Evolutionary conservation across 2,797 vertebrate genomes (phyloP), one percentile per base, ranked within the genome.

Genomic region (Pseudochromis fuscus): DNA sequence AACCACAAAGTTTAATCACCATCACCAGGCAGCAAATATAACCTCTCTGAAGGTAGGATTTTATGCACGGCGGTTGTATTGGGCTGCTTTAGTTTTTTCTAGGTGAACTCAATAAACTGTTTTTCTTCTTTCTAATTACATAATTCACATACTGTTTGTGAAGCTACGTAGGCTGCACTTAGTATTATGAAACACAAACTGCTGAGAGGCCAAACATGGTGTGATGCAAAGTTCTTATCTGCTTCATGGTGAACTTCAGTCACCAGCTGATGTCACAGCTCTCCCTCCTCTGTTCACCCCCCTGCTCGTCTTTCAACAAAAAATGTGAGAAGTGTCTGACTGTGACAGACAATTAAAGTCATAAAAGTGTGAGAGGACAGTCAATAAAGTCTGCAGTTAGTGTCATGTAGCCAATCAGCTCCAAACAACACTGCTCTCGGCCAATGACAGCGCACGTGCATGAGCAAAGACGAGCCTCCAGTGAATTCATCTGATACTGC

Each of bases 191-290:
- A 85, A 90, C 13, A 21, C 63, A 72, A 64, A 83, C 71, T 79
- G 73, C 73, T 64, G 67, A 57, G 63, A 66, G 67, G 23, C 42
- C 42, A 18, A 76, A 86, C 57, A 59, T 1, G 5, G 23, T 75
- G 40, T 80, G 82, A 83, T 51, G 77, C 70, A 85, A 82, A 57
- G 58, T 7, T 77, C 83, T 93, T 94, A 93, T 94, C 92, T 86
- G 70, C 61, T 64, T 30, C 58, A 38, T 15, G 1, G 30, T 91
- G 91, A 92, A 90, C 93, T 92, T 92, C 81, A 89, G 73, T 72
- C 91, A 7, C n/a, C 19, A n/a, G 15, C 28, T 85, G n/a, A 84
- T 70, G 65, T 91, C 90, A 86, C 50, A 18, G 24, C 37, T 42
- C 42, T 67, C 64, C 61, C 42, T 61, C 30, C 53, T 46, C 19